phyloP scores from a whole-genome alignment of 1,140 invertebrate species.

The Trichonephila clavata region DNA sequence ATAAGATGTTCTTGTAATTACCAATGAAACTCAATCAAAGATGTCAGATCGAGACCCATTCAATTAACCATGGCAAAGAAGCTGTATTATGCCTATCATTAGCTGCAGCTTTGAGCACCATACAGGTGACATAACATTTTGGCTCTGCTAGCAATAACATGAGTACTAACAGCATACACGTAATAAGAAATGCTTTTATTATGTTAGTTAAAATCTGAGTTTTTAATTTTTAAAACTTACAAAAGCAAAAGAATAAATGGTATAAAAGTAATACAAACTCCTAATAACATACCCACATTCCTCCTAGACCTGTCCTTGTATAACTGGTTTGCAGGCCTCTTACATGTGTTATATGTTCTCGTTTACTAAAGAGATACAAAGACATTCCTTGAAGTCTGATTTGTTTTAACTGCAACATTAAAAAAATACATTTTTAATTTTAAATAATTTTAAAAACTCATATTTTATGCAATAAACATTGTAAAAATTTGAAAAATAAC shows the following conservation, averaged over 20 bases:
- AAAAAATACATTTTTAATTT: conserved; percentile 60
- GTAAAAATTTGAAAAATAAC: background rate
- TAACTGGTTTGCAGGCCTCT: conserved; percentile 91
- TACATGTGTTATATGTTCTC: conserved; percentile 89
- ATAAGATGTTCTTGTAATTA: background rate
- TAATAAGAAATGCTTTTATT: background rate
- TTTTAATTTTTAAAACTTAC: background rate
- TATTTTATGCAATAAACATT: background rate
- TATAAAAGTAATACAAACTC: background rate
- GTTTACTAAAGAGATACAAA: conserved; percentile 87
- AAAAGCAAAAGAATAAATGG: background rate
- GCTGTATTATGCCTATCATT: too few species aligned
- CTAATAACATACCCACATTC: conserved; percentile 87
- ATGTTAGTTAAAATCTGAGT: too few species aligned
- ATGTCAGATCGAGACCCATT: too few species aligned
- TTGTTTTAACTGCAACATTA: conserved; percentile 76
- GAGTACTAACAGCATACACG: background rate
- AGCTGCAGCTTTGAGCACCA: too few species aligned
- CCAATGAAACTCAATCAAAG: too few species aligned
- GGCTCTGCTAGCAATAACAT: too few species aligned
- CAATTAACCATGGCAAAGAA: too few species aligned
- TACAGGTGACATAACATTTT: too few species aligned
- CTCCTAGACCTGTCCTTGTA: conserved; percentile 92
- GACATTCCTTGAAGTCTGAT: conserved; percentile 82
- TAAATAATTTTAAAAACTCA: background rate